phyloP scores from a whole-genome alignment of 2,797 vertebrate genomes.

The Esox masquinongy region DNA sequence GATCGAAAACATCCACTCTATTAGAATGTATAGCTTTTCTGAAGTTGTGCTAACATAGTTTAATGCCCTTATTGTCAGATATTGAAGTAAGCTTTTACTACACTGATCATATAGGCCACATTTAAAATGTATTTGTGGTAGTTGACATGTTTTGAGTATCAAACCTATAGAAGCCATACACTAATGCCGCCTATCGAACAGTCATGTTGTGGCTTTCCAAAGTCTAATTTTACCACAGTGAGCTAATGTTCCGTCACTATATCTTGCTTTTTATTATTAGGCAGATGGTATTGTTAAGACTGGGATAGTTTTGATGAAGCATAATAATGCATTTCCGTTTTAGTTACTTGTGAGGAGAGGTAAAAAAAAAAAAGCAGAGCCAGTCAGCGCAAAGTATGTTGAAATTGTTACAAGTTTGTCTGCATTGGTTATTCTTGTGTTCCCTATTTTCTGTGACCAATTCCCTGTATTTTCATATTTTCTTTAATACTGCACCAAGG shows the following conservation, averaged over 20 bases:
- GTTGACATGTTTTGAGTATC: background rate
- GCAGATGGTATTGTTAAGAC: background rate
- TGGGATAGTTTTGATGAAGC: background rate
- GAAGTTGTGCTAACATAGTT: background rate
- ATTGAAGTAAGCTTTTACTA: background rate
- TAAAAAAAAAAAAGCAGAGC: background rate
- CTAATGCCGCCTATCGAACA: background rate
- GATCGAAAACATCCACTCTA: background rate
- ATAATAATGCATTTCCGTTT: slow-evolving; percentile 6
- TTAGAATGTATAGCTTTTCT: background rate
- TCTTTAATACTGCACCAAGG: background rate
- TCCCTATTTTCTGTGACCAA: background rate
- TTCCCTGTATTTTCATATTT: slow-evolving; percentile 8
- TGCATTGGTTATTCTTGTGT: slow-evolving; percentile 5
- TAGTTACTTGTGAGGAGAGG: background rate
- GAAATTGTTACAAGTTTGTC: slow-evolving; percentile 7
- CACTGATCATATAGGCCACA: background rate
- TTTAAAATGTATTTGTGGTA: background rate
- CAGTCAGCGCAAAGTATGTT: background rate
- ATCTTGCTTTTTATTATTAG: background rate
- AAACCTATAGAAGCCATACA: background rate
- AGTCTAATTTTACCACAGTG: slow-evolving; percentile 13
- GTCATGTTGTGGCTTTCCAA: background rate
- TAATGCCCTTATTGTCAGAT: background rate
- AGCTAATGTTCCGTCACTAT: slow-evolving; percentile 7